Evolutionary conservation across 2,797 vertebrate genomes (phyloP).

Genomic region (Lagodon rhomboides): DNA sequence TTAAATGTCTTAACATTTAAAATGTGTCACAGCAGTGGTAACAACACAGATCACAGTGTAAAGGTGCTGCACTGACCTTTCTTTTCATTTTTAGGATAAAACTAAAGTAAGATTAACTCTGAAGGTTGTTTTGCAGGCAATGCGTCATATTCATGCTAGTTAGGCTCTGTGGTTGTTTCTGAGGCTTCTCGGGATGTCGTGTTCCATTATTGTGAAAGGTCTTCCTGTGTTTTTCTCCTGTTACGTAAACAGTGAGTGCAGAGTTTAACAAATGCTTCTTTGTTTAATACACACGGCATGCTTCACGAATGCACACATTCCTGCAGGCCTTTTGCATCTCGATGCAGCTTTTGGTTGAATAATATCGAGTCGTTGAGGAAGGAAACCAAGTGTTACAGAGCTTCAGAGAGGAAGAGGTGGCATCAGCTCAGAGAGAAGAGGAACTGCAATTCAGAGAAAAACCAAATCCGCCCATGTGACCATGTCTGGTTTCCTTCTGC

Average conservation of each 20-base stretch:
- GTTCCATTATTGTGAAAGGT: not conserved
- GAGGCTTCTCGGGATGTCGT: not conserved
- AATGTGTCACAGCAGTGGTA: not conserved
- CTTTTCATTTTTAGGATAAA: not conserved
- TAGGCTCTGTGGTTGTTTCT: not conserved
- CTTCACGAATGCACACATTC: not conserved
- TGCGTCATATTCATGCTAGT: not conserved
- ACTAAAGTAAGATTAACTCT: no score
- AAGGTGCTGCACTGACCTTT: no score
- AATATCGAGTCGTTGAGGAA: constrained; percentile 30
- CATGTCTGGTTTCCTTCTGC: constrained; percentile 84
- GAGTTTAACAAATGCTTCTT: not conserved
- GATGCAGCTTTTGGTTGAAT: constrained; percentile 11
- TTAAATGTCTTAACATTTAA: not conserved
- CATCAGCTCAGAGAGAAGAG: constrained; percentile 57
- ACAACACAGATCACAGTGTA: not conserved
- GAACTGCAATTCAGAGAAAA: constrained; percentile 88
- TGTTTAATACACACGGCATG: not conserved
- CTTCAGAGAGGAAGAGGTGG: constrained; percentile 56
- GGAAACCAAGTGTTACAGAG: constrained; percentile 36
- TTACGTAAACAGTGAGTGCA: not conserved
- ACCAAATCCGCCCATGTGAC: constrained; percentile 83
- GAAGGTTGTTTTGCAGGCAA: not conserved
- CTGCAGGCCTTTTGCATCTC: not conserved
- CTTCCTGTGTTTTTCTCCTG: not conserved